Conservation (phyloP, 2,888 invertebrate genomes). For the Bibio marci region DNA sequence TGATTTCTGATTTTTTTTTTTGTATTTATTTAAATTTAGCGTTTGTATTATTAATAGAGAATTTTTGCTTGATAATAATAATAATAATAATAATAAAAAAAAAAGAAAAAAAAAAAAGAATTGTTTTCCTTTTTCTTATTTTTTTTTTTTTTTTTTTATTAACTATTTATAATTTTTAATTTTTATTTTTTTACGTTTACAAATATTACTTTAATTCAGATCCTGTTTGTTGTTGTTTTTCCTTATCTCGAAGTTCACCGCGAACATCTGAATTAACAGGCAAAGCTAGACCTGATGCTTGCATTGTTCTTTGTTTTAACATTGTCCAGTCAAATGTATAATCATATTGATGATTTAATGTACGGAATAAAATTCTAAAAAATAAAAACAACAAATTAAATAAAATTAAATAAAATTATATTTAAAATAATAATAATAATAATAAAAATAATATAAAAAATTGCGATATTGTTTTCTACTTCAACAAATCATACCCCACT, state of each 20-base stretch:
- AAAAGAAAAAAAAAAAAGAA: background rate
- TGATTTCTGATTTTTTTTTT: no score
- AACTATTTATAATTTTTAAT: background rate
- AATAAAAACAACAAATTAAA: slow-evolving; percentile 14
- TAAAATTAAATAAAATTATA: background rate
- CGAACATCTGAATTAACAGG: slow-evolving; percentile 3
- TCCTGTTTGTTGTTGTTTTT: slow-evolving; percentile 13
- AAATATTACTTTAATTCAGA: slow-evolving; percentile 12
- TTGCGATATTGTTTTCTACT: background rate
- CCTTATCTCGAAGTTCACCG: slow-evolving; percentile 11
- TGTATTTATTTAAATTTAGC: no score
- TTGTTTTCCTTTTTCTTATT: background rate
- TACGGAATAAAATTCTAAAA: slow-evolving; percentile 97
- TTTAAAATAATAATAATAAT: background rate
- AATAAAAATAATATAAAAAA: background rate
- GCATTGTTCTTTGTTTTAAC: slow-evolving; percentile 70
- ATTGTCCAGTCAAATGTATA: slow-evolving; percentile 99
- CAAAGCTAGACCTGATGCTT: slow-evolving; percentile 22
- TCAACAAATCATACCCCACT: no score
- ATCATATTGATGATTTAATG: slow-evolving; percentile 97
- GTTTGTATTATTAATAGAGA: no score
- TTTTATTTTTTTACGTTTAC: background rate
- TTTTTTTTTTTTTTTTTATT: no score
- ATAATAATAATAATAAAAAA: background rate
- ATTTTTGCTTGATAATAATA: no score